These are phyloP conservation scores for Equus quagga DNA, from an alignment of 2,113 vertebrate genomes.

Conservation along the genomic window DNA sequence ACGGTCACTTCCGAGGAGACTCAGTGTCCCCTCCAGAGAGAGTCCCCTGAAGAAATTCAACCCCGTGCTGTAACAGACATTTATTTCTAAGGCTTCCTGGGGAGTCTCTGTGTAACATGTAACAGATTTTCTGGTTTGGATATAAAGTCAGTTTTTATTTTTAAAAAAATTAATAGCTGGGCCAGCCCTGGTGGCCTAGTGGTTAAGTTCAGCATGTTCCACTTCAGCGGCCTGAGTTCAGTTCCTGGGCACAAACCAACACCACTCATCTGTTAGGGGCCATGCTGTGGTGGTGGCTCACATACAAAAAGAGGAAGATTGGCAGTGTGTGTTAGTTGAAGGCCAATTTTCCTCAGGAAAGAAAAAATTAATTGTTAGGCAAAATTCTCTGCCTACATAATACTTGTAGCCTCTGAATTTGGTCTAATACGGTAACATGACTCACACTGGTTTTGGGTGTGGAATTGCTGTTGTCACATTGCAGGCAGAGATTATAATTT, in stretches of 20 bases:
- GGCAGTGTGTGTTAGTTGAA: too few species aligned
- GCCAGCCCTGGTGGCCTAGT: too few species aligned
- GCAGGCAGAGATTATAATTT: background rate
- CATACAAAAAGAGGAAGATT: too few species aligned
- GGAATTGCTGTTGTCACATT: background rate
- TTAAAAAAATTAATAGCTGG: background rate
- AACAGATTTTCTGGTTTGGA: background rate
- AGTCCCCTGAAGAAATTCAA: background rate
- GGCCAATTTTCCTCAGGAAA: too few species aligned
- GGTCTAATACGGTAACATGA: background rate
- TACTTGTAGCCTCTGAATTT: background rate
- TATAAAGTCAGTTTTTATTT: slow-evolving; percentile 4
- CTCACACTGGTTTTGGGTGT: background rate
- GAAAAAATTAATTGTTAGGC: background rate
- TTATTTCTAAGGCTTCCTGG: background rate
- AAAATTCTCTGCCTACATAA: background rate
- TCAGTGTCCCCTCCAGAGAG: background rate
- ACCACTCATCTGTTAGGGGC: too few species aligned
- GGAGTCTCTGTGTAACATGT: background rate
- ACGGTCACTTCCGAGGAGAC: background rate
- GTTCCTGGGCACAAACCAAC: too few species aligned
- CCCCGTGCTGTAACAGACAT: background rate
- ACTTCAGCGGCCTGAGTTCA: too few species aligned
- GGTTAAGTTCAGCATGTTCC: too few species aligned
- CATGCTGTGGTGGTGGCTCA: too few species aligned